Percentiles rank a stretch among this genome's conserved stretches.
Conservation (phyloP, 2,113 vertebrate species). For the Solea solea region DNA sequence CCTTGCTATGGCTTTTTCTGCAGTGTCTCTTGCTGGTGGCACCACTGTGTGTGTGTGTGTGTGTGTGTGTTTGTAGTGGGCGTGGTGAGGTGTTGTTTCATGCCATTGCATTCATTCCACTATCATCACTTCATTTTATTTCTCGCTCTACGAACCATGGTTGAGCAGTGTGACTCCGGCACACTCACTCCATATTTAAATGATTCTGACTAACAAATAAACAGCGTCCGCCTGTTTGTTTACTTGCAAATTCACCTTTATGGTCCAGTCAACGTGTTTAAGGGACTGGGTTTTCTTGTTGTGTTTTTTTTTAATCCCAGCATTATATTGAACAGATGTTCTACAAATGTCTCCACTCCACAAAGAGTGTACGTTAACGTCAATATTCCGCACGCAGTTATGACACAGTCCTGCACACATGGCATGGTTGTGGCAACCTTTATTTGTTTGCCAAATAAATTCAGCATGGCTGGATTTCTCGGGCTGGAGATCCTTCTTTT, state of each 20-base stretch:
- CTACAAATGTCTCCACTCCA: neutral
- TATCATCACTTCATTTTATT: neutral
- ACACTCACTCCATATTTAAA: slow-evolving; percentile 61
- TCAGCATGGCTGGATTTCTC: neutral
- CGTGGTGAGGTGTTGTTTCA: slow-evolving; percentile 14
- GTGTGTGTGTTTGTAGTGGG: neutral
- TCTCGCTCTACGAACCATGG: neutral
- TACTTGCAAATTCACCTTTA: slow-evolving; percentile 64
- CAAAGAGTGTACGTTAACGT: neutral
- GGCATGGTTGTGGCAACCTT: neutral
- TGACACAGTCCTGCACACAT: neutral
- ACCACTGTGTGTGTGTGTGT: slow-evolving; percentile 26
- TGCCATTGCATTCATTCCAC: neutral
- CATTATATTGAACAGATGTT: neutral
- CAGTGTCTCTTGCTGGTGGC: slow-evolving; percentile 43
- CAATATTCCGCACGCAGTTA: neutral
- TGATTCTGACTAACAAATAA: slow-evolving; percentile 75
- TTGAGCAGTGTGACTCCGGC: neutral
- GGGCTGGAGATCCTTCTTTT: too few relatives aligned
- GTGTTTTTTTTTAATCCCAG: neutral
- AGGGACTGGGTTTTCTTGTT: neutral
- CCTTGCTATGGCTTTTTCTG: slow-evolving; percentile 59
- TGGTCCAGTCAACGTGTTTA: neutral
- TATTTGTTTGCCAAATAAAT: neutral
- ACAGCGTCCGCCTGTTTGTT: slow-evolving; percentile 48